Percentiles rank a stretch among this genome's conserved stretches.
Conservation (phyloP, 2,888 invertebrate genomes). For the Melieria crassipennis region DNA sequence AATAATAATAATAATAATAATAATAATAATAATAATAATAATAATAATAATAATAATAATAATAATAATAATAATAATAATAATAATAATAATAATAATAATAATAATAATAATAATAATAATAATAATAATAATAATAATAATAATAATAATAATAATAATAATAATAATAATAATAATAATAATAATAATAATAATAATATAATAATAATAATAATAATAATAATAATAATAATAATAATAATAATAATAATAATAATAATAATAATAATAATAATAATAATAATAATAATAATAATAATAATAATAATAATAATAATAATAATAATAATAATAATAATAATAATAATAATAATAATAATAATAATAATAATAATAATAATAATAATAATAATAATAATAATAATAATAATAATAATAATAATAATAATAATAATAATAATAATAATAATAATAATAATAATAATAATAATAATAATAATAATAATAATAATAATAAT, state of each 20-base stretch:
- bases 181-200: constrained; percentile 16
- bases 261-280: constrained; percentile 16
- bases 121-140: constrained; percentile 16
- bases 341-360: constrained; percentile 16
- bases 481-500: constrained; percentile 16
- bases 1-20: too few relatives aligned
- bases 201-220: constrained; percentile 14
- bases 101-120: constrained; percentile 16
- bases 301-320: constrained; percentile 16
- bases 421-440: constrained; percentile 16
- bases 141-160: constrained; percentile 16
- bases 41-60: too few relatives aligned
- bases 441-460: constrained; percentile 16
- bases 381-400: constrained; percentile 16
- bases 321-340: constrained; percentile 16
- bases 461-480: constrained; percentile 16
- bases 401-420: constrained; percentile 16
- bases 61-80: constrained; percentile 16
- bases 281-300: constrained; percentile 16
- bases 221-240: constrained; percentile 14
- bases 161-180: constrained; percentile 16
- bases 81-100: constrained; percentile 16
- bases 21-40: too few relatives aligned
- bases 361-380: constrained; percentile 16
- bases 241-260: constrained; percentile 16